A percentile compares a stretch with the other conserved stretches of the same genome.
phyloP scores from a whole-genome alignment of 2,888 invertebrate genomes.

The Ochropleura leucogaster region DNA sequence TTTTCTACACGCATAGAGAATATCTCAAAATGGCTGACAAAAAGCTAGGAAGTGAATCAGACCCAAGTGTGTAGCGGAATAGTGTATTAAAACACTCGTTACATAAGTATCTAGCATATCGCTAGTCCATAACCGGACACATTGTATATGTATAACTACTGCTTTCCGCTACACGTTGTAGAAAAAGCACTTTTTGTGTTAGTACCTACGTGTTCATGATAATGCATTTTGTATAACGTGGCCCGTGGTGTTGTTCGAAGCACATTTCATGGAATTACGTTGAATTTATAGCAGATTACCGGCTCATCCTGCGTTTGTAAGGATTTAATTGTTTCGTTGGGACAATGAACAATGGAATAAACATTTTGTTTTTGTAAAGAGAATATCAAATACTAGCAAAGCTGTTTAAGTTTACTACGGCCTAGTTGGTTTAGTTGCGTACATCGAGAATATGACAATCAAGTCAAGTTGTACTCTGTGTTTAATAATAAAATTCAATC shows the following conservation, averaged over 20 bases:
- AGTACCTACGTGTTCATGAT: neutral
- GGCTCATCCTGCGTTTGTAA: conserved; percentile 5
- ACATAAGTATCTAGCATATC: too few species aligned
- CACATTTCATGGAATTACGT: conserved; percentile 3
- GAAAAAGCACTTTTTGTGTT: neutral
- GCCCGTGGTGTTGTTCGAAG: neutral
- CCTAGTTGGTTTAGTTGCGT: too few species aligned
- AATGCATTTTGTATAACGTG: neutral
- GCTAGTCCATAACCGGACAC: too few species aligned
- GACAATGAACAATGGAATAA: neutral
- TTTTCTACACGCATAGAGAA: too few species aligned
- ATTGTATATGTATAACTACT: neutral
- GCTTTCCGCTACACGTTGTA: neutral
- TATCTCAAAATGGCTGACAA: too few species aligned
- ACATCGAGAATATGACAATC: too few species aligned
- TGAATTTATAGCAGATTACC: conserved; percentile 11
- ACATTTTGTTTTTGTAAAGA: neutral
- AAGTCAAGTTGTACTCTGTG: too few species aligned
- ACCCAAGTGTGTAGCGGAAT: too few species aligned
- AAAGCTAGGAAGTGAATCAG: too few species aligned
- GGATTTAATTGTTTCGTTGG: neutral
- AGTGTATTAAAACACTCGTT: too few species aligned
- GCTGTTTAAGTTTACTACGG: neutral
- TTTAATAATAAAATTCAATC: too few species aligned
- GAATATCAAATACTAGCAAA: neutral